These are phyloP conservation scores for Oasisia sp. DNA, from an alignment of 2,888 invertebrate species.

Conservation along the genomic window DNA sequence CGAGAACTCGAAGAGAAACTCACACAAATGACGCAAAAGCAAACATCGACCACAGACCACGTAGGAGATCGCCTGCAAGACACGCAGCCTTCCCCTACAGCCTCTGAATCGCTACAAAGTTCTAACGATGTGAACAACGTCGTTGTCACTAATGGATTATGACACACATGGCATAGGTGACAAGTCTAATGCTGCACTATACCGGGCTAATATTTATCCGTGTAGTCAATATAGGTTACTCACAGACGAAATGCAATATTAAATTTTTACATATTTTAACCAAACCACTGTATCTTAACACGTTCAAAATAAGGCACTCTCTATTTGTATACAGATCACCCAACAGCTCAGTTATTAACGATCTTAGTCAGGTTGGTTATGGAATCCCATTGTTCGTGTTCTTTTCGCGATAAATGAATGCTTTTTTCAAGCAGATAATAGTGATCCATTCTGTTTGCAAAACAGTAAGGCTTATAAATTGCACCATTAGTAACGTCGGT, in stretches of 20 bases:
- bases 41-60: not conserved
- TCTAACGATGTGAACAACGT: not conserved
- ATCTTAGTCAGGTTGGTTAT: not conserved
- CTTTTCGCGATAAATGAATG: not conserved
- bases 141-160: not conserved
- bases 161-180: not conserved
- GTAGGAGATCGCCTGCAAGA: not conserved
- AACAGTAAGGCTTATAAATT: not conserved
- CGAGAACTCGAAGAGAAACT: constrained; percentile 52
- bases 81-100: not conserved
- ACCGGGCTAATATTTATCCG: not conserved
- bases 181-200: not conserved
- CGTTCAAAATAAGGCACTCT: not conserved
- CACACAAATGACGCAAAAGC: not conserved
- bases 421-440: not conserved
- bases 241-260: too few species aligned
- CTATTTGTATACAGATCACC: not conserved
- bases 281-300: not conserved
- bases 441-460: not conserved
- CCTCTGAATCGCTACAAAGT: not conserved
- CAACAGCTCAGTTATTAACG: not conserved
- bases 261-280: not conserved
- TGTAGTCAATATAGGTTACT: too few species aligned
- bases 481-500: not conserved
- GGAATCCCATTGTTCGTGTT: not conserved